These are phyloP conservation scores for Choloepus hoffmanni DNA, from an alignment of 2,113 vertebrate species.

Conservation along the genomic window DNA sequence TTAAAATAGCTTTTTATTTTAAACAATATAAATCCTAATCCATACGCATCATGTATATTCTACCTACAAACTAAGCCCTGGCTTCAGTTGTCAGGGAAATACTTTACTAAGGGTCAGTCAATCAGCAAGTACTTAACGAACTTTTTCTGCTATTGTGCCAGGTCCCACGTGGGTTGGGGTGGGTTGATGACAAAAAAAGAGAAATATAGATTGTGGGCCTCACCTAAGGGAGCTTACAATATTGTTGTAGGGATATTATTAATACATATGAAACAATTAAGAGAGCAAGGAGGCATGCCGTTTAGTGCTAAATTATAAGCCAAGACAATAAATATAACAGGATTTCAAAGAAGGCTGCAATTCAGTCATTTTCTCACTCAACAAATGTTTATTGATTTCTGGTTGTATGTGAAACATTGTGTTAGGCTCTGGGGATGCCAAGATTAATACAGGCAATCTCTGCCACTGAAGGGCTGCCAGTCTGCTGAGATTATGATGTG, in stretches of 20 bases:
- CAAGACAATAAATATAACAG: background rate
- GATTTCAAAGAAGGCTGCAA: slow-evolving; percentile 45
- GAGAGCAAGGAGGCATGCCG: background rate
- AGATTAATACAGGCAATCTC: background rate
- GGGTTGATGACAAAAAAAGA: background rate
- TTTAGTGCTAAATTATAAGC: background rate
- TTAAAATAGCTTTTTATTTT: slow-evolving; percentile 47
- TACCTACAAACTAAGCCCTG: slow-evolving; percentile 33
- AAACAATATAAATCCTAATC: slow-evolving; percentile 1
- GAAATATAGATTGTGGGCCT: background rate
- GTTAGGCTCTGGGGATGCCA: background rate
- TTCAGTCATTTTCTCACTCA: slow-evolving; percentile 25
- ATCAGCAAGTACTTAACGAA: background rate
- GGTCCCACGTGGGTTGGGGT: background rate
- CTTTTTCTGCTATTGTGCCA: background rate
- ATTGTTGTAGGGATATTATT: background rate
- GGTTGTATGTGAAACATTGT: slow-evolving; percentile 13
- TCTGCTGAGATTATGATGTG: background rate
- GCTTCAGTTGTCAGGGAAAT: slow-evolving; percentile 11
- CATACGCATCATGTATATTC: background rate
- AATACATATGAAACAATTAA: background rate
- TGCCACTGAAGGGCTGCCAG: background rate
- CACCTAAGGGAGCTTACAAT: background rate
- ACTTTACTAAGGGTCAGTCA: background rate
- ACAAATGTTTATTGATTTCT: slow-evolving; percentile 62